These are phyloP conservation scores for Drosophila sordidula DNA, from an alignment of 2,888 invertebrate species.

Conservation along the genomic window DNA sequence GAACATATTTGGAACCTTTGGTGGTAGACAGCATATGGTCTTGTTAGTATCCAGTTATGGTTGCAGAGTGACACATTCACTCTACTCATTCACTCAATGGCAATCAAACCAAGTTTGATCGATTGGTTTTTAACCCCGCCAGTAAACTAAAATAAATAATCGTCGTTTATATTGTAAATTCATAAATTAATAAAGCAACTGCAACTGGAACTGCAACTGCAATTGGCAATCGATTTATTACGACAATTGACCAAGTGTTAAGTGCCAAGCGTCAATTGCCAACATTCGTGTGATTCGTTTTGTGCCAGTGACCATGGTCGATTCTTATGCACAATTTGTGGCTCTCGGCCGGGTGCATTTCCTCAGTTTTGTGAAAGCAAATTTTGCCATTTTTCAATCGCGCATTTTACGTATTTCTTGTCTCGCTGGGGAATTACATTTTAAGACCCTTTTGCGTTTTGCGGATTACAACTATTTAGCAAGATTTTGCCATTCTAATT, in stretches of 20 bases:
- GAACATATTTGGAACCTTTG: not conserved
- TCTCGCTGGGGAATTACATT: slow-evolving; percentile 68
- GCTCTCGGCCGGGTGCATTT: slow-evolving; percentile 37
- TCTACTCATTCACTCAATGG: slow-evolving; percentile 10
- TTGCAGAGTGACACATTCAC: slow-evolving; percentile 42
- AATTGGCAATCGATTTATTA: slow-evolving; percentile 61
- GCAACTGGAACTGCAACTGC: slow-evolving; percentile 53
- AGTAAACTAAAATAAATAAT: slow-evolving; percentile 72
- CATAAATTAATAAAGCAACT: slow-evolving; percentile 64
- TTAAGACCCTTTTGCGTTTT: slow-evolving; percentile 73
- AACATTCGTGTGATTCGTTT: slow-evolving; percentile 21
- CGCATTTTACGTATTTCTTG: slow-evolving; percentile 43
- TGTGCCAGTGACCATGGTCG: slow-evolving; percentile 31
- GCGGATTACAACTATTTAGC: slow-evolving; percentile 78
- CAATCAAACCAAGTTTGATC: slow-evolving; percentile 60
- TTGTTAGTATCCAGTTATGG: slow-evolving; percentile 22
- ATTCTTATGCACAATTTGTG: slow-evolving; percentile 28
- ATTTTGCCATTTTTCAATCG: slow-evolving; percentile 45
- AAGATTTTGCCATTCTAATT: slow-evolving; percentile 77
- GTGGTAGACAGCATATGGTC: slow-evolving; percentile 6
- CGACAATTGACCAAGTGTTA: slow-evolving; percentile 26
- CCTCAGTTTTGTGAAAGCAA: slow-evolving; percentile 15
- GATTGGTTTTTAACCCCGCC: slow-evolving; percentile 75
- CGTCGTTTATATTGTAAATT: slow-evolving; percentile 72
- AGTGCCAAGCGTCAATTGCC: slow-evolving; percentile 15